Percentiles rank a stretch among this genome's conserved stretches.
phyloP scores from a whole-genome alignment of 2,113 vertebrate genomes.

The Cygnus buccinator region DNA sequence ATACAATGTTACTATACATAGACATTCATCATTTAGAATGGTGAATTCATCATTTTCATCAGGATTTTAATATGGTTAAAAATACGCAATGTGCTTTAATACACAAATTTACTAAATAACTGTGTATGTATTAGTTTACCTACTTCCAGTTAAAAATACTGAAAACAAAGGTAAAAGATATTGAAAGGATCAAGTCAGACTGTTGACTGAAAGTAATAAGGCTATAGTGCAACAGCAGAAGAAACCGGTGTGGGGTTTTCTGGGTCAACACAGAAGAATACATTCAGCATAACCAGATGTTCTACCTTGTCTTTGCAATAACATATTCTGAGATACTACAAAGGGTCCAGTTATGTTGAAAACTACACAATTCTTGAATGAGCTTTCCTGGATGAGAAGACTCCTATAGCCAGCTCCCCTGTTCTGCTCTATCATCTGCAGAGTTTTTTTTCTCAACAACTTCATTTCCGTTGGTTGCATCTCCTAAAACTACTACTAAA shows the following conservation, averaged over 20 bases:
- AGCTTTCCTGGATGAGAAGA: not conserved
- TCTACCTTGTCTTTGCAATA: not conserved
- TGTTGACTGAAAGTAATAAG: not conserved
- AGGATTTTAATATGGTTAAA: not conserved
- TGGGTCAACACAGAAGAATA: not conserved
- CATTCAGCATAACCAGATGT: not conserved
- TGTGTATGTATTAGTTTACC: not conserved
- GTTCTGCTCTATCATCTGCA: not conserved
- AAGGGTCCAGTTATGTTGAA: not conserved
- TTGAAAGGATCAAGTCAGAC: not conserved
- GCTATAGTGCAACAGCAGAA: not conserved
- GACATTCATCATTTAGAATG: not conserved
- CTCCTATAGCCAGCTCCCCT: not conserved
- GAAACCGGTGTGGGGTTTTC: not conserved
- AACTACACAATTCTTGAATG: not conserved
- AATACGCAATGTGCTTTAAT: not conserved
- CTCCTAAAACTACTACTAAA: conserved; percentile 71
- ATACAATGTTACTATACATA: not conserved
- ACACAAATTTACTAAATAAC: not conserved
- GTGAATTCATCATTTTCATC: not conserved
- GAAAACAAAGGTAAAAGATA: not conserved
- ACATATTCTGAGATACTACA: not conserved
- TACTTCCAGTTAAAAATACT: not conserved
- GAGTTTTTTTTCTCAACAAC: not conserved
- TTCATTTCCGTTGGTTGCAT: not conserved